Conservation (phyloP, 2,797 vertebrate species). For the Urocyon cinereoargenteus region DNA sequence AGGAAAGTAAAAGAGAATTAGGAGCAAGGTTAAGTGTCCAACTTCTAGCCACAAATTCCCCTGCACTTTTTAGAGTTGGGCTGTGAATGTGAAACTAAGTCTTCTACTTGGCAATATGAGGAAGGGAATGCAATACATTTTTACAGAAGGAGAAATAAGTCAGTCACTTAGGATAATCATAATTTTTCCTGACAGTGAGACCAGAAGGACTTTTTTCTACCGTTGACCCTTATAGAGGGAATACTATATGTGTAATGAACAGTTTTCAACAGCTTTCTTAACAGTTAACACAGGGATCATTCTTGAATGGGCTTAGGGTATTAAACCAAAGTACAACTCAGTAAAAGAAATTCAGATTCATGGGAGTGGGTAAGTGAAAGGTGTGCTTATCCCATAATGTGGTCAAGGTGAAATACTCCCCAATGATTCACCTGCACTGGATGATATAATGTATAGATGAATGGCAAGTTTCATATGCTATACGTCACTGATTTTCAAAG, state of each 20-base stretch:
- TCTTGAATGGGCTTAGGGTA: not conserved
- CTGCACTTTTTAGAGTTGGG: not conserved
- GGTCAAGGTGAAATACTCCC: not conserved
- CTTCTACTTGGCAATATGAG: not conserved
- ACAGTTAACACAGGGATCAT: not conserved
- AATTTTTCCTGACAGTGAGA: not conserved
- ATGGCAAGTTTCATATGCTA: not conserved
- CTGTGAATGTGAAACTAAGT: not conserved
- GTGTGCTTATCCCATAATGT: not conserved
- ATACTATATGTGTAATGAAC: not conserved
- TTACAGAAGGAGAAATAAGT: not conserved
- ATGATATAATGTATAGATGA: slow-evolving; percentile 18
- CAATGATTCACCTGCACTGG: not conserved
- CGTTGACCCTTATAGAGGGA: not conserved
- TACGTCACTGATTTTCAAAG: not conserved
- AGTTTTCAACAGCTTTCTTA: not conserved
- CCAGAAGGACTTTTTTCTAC: not conserved
- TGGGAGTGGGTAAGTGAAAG: not conserved
- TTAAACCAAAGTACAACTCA: not conserved
- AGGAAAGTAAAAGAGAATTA: slow-evolving; percentile 6
- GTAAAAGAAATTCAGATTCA: not conserved
- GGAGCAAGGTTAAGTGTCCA: not conserved
- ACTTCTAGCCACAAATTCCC: not conserved
- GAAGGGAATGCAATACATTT: not conserved
- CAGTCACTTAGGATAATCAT: not conserved